Evolutionary conservation across 2,888 invertebrate genomes (phyloP).

Genomic region (Folsomia manolachei): DNA sequence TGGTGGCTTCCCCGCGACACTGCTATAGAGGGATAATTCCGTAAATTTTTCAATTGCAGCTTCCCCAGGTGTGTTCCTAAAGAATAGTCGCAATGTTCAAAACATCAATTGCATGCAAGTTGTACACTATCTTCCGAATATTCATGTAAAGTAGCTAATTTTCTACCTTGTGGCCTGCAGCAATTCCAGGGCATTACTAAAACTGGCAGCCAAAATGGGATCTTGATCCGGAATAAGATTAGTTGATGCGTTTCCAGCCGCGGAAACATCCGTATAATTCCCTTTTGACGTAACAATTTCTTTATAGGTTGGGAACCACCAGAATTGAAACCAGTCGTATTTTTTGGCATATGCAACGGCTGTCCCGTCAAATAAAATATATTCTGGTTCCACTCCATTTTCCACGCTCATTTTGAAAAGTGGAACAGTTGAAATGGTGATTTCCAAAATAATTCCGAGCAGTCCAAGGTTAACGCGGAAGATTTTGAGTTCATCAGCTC

Average conservation of each 20-base stretch:
- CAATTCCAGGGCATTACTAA: not conserved
- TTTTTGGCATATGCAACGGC: not conserved
- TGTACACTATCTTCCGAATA: too few species aligned
- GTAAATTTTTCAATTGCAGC: slow-evolving; percentile 20
- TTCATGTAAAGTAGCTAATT: too few species aligned
- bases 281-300: slow-evolving; percentile 26
- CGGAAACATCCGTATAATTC: not conserved
- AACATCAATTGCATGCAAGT: too few species aligned
- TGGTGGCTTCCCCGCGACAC: slow-evolving; percentile 24
- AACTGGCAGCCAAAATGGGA: not conserved
- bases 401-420: slow-evolving; percentile 25
- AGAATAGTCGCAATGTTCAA: too few species aligned
- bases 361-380: slow-evolving; percentile 17
- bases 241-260: slow-evolving; percentile 22
- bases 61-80: slow-evolving; percentile 19
- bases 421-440: slow-evolving; percentile 17
- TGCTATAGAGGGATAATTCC: slow-evolving; percentile 11
- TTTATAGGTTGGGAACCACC: slow-evolving; percentile 31
- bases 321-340: slow-evolving; percentile 26
- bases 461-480: slow-evolving; percentile 27
- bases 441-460: slow-evolving; percentile 27
- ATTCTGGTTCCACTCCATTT: slow-evolving; percentile 16
- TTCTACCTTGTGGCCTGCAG: not conserved
- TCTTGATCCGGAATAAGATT: slow-evolving; percentile 3
- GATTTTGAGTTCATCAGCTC: slow-evolving; percentile 15